These are phyloP conservation scores for Cerastis rubricosa DNA, from an alignment of 2,888 invertebrate species.

Conservation along the genomic window DNA sequence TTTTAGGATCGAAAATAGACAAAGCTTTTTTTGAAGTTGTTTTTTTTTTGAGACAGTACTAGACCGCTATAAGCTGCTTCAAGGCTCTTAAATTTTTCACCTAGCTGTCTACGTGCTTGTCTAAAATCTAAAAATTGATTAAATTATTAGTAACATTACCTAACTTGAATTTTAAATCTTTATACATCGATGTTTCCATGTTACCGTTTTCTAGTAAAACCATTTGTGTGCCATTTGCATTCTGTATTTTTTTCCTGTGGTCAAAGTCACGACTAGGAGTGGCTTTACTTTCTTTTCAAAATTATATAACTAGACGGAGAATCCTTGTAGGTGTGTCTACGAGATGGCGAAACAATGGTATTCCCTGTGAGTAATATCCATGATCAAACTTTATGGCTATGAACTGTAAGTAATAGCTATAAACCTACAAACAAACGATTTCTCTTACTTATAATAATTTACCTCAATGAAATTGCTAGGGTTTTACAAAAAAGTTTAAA, in stretches of 20 bases:
- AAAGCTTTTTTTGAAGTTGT: no score
- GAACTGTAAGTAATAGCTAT: conserved; percentile 25
- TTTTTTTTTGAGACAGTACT: background rate
- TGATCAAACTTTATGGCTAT: conserved; percentile 39
- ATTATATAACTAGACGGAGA: conserved; percentile 11
- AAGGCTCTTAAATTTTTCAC: background rate
- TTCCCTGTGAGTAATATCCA: conserved; percentile 42
- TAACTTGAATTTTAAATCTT: background rate
- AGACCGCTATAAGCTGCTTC: background rate
- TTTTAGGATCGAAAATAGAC: no score
- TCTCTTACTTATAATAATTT: conserved; percentile 21
- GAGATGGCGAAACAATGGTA: conserved; percentile 35
- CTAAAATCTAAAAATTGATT: background rate
- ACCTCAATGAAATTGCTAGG: background rate
- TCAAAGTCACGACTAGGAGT: background rate
- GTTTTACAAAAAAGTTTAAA: background rate
- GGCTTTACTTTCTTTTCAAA: background rate
- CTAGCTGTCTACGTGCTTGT: background rate
- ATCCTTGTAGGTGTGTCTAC: conserved; percentile 32
- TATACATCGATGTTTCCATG: background rate
- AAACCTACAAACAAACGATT: conserved; percentile 40
- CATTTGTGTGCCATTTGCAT: background rate
- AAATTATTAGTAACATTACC: background rate
- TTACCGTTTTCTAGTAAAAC: background rate
- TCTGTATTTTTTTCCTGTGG: background rate